Evolutionary conservation across 2,797 vertebrate genomes (phyloP).

Genomic region (Leuciscus waleckii): DNA sequence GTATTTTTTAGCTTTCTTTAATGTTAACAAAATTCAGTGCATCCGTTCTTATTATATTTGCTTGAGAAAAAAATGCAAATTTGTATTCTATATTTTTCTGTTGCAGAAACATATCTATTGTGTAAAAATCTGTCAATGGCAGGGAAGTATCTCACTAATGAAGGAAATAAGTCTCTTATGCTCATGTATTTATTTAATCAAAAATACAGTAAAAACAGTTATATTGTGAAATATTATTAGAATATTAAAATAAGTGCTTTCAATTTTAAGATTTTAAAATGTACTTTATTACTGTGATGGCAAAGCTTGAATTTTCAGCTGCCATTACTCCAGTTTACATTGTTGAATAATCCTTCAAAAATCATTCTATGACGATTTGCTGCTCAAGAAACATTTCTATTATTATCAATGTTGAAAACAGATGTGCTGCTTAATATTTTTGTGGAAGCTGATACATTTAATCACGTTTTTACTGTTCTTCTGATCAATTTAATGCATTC

Average conservation of each 20-base stretch:
- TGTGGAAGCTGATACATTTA: background rate
- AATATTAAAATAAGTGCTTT: background rate
- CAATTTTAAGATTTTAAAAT: background rate
- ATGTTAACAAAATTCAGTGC: no score
- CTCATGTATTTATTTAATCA: no score
- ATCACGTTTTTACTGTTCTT: background rate
- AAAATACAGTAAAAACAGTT: no score
- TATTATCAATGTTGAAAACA: background rate
- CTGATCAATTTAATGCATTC: background rate
- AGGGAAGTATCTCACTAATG: no score
- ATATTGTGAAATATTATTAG: background rate
- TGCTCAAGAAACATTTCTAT: background rate
- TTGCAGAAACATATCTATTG: no score
- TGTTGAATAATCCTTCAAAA: background rate
- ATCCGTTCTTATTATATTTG: no score
- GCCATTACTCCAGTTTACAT: no score
- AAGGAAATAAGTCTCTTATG: no score
- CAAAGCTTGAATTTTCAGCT: background rate
- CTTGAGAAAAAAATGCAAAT: no score
- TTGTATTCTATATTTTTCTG: no score
- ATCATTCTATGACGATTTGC: background rate
- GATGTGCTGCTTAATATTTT: background rate
- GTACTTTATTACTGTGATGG: background rate
- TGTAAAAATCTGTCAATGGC: no score
- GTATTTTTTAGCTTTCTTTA: no score